Conservation (phyloP, 1,140 invertebrate species). For the Microvelia longipes region DNA sequence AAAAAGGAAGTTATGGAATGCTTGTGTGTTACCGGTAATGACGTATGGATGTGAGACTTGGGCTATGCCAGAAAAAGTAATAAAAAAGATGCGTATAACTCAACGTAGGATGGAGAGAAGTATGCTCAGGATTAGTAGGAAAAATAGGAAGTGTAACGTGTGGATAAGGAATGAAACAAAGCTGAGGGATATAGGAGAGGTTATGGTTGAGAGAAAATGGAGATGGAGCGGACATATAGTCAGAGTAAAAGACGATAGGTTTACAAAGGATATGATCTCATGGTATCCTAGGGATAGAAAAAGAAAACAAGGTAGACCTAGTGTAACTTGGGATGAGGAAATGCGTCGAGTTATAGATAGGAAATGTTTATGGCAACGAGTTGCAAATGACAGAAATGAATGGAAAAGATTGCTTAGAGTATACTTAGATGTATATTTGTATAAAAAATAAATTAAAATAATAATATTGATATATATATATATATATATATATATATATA, state of each 20-base stretch:
- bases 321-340: background rate
- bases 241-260: constrained; percentile 10
- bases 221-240: constrained; percentile 13
- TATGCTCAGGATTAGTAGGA: constrained; percentile 2
- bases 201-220: background rate
- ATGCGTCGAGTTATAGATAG: background rate
- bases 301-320: background rate
- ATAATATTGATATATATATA: too few relatives aligned
- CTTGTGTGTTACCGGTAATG: too few relatives aligned
- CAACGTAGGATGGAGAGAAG: background rate
- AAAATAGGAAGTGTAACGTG: background rate
- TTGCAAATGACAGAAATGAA: background rate
- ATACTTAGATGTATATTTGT: too few relatives aligned
- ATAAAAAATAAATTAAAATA: too few relatives aligned
- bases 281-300: constrained; percentile 8
- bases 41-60: too few relatives aligned
- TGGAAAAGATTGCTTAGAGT: background rate
- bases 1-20: too few relatives aligned
- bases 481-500: too few relatives aligned
- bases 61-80: too few relatives aligned
- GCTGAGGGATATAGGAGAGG: background rate
- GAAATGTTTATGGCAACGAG: background rate
- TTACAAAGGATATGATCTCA: constrained; percentile 7
- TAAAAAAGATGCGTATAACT: too few relatives aligned
- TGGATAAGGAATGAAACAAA: background rate